Conservation (phyloP, 1,140 invertebrate genomes). For the Caenorhabditis latens region DNA sequence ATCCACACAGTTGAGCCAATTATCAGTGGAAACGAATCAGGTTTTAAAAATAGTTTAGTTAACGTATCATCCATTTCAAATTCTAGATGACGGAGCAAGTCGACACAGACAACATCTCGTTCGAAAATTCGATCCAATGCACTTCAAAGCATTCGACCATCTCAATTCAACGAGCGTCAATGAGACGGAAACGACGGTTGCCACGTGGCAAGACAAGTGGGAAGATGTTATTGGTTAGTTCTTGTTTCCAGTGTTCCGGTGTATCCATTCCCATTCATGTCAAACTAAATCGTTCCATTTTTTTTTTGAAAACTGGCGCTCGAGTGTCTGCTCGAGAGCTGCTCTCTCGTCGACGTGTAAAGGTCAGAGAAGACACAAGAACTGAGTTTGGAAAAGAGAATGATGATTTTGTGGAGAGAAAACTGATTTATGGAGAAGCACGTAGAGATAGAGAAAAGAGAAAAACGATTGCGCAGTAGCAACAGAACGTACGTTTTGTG, state of each 20-base stretch:
- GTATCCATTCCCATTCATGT: neutral
- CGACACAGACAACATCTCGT: slow-evolving; percentile 53
- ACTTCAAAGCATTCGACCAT: slow-evolving; percentile 48
- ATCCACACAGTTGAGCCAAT: slow-evolving; percentile 75
- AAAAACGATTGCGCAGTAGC: slow-evolving; percentile 14
- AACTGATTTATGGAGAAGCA: slow-evolving; percentile 48
- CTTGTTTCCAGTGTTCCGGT: neutral
- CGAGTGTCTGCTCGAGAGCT: slow-evolving; percentile 49
- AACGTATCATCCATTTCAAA: neutral
- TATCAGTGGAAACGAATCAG: slow-evolving; percentile 56
- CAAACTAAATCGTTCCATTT: neutral
- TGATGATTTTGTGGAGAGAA: slow-evolving; percentile 30
- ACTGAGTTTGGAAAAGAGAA: neutral
- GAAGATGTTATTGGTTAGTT: slow-evolving; percentile 37
- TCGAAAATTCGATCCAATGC: slow-evolving; percentile 32
- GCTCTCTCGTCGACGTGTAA: slow-evolving; percentile 28
- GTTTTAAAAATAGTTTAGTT: neutral
- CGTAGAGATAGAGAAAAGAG: neutral
- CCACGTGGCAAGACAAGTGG: slow-evolving; percentile 39
- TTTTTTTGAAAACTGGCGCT: slow-evolving; percentile 45
- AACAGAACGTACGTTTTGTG: slow-evolving; percentile 48
- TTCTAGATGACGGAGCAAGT: slow-evolving; percentile 21
- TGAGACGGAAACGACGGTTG: slow-evolving; percentile 22
- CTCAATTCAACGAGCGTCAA: slow-evolving; percentile 14
- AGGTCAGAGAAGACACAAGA: slow-evolving; percentile 52